Percentiles rank a stretch among this genome's conserved stretches.
These are phyloP conservation scores for Noctua pronuba DNA, from an alignment of 2,888 invertebrate species.

Conservation along the genomic window DNA sequence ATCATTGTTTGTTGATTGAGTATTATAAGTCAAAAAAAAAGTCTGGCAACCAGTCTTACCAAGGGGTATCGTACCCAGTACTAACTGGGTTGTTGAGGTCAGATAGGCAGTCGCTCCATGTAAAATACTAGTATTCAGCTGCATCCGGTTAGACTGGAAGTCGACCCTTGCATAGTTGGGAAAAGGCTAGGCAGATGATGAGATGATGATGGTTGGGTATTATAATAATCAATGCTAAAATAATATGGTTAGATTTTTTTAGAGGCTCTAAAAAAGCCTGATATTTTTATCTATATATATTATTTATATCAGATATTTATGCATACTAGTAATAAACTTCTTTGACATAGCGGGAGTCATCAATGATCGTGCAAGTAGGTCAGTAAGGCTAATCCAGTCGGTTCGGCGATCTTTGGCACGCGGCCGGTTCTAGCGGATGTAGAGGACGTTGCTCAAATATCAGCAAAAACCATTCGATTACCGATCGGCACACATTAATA, in stretches of 20 bases:
- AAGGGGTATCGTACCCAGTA: too few species aligned
- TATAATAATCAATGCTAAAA: constrained; percentile 7
- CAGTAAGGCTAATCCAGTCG: constrained; percentile 44
- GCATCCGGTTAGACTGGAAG: too few species aligned
- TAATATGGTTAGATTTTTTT: background rate
- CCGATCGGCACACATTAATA: constrained; percentile 59
- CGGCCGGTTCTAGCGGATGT: constrained; percentile 63
- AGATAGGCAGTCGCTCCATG: too few species aligned
- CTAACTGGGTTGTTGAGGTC: too few species aligned
- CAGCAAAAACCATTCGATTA: constrained; percentile 62
- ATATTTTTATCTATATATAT: background rate
- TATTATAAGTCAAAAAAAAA: too few species aligned
- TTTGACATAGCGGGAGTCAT: constrained; percentile 29
- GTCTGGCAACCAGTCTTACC: too few species aligned
- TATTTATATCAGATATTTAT: background rate
- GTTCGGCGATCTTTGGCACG: constrained; percentile 23
- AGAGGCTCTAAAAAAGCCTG: background rate
- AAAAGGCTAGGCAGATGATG: too few species aligned
- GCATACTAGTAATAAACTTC: background rate
- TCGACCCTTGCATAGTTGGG: too few species aligned
- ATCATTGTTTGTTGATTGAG: background rate
- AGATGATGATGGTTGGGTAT: too few species aligned
- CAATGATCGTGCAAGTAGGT: constrained; percentile 43
- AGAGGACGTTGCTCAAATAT: constrained; percentile 64
- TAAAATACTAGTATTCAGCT: too few species aligned